Evolutionary conservation across 2,888 invertebrate genomes (phyloP), one percentile per base, ranked within the genome.

Genomic region (Eupeodes luniger): DNA sequence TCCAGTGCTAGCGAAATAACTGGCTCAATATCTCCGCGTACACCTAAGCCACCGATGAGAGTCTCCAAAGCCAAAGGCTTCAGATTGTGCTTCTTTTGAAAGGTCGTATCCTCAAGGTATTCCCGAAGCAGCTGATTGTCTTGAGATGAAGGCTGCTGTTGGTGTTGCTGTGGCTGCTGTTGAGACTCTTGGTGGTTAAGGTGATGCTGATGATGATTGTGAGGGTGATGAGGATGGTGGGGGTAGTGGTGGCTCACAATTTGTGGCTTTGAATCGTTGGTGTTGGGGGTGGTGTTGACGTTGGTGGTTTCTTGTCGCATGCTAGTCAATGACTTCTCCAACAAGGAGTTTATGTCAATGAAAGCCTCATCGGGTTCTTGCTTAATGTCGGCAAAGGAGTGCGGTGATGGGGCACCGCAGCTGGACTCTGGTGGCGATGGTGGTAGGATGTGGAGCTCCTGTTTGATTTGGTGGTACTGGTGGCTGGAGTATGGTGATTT

Each of bases 1-100:
- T 98, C 97, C 91, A 98, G 96, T 44, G 98, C 98, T 94, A 98
- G 95, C 86, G 96, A 97, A 75, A 97, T 94, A 51, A 97, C 97
- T 16, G 97, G 96, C 92, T 97, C 97, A 90, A 97, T 97, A 91
- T 96, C 96, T 90, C 96, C 96, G 72, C 96, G 95, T 72, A 95
- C 95, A 85, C 94, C 95, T 90, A 93, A 90, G 67, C 92, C 93
- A 72, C 93, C 94, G 14, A 94, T 95, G 90, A 96, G 94, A 90
- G 95, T 95, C 91, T 95, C 94, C 91, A 96, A 94, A 87, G 97
- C 97, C 91, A 98, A 94, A 0, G 97, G 97, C 93, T 96, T 96
- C 90, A 98, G 94, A 92, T 98, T 98, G 93, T 96, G 96, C 91
- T 96, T 96, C 93, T 96, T 96, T 93, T 97, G 98, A 93, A 97